Evolutionary conservation across 2,888 invertebrate species (phyloP).

Genomic region (Andrena bicolor): DNA sequence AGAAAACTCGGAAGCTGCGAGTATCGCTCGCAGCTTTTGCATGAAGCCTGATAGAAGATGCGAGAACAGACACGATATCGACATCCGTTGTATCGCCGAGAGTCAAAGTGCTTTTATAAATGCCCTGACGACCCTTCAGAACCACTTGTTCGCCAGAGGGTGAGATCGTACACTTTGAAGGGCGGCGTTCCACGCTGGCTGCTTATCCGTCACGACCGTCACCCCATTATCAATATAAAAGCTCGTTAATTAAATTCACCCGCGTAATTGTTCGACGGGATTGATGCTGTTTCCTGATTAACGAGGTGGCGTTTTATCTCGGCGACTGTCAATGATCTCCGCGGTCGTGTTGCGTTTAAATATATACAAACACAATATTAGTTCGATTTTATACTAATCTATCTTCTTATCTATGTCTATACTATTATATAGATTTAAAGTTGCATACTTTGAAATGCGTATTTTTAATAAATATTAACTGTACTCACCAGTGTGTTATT

Average conservation of each 20-base stretch:
- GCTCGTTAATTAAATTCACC: slow-evolving; percentile 45
- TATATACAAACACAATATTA: too few species aligned
- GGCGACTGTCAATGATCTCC: not conserved
- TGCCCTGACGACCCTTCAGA: slow-evolving; percentile 45
- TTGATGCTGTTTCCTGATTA: not conserved
- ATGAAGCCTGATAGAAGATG: not conserved
- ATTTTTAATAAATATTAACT: too few species aligned
- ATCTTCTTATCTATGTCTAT: too few species aligned
- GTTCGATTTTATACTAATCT: too few species aligned
- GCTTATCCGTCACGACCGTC: slow-evolving; percentile 22
- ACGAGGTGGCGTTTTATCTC: not conserved
- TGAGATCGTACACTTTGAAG: slow-evolving; percentile 38
- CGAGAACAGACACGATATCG: slow-evolving; percentile 3
- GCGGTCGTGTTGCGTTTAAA: too few species aligned
- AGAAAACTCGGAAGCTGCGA: too few species aligned
- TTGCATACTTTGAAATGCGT: too few species aligned
- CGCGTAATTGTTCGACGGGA: slow-evolving; percentile 24
- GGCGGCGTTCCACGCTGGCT: slow-evolving; percentile 27
- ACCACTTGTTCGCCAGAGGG: slow-evolving; percentile 29
- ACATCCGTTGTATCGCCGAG: slow-evolving; percentile 28
- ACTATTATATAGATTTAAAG: too few species aligned
- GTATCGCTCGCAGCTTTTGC: not conserved
- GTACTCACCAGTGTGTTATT: too few species aligned
- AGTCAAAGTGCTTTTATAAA: slow-evolving; percentile 52
- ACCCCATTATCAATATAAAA: slow-evolving; percentile 21